Percentiles rank a stretch among this genome's conserved stretches.
phyloP scores from a whole-genome alignment of 2,113 vertebrate genomes.

The Rutilus rutilus region DNA sequence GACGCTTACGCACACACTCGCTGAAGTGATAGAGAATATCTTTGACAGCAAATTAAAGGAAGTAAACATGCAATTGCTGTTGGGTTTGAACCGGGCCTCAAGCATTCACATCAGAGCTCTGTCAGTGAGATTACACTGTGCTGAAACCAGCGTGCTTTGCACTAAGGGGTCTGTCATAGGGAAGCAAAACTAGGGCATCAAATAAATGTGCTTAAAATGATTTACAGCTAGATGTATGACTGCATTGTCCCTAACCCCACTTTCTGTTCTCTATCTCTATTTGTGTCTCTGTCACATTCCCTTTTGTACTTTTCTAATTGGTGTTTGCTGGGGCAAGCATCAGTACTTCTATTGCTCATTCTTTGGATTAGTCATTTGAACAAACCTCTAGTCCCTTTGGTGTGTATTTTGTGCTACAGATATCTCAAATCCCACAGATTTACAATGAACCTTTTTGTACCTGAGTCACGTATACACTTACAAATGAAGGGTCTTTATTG shows the following conservation, averaged over 20 bases:
- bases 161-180: neutral
- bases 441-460: neutral
- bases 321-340: neutral
- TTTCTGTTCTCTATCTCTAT: neutral
- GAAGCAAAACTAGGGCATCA: conserved; percentile 9
- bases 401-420: neutral
- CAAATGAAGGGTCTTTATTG: neutral
- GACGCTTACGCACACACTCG: conserved; percentile 12
- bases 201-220: conserved; percentile 24
- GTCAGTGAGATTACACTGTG: conserved; percentile 3
- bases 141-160: neutral
- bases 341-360: neutral
- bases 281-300: neutral
- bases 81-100: conserved; percentile 26
- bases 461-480: neutral
- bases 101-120: conserved; percentile 30
- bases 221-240: conserved; percentile 5
- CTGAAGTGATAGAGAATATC: conserved; percentile 16
- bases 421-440: neutral
- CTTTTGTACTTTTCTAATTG: conserved; percentile 5
- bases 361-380: neutral
- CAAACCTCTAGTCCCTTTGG: neutral
- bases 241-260: neutral
- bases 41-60: conserved; percentile 38
- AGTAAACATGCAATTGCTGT: conserved; percentile 30